Percentiles rank a stretch among this genome's conserved stretches.
Conservation (phyloP, 2,888 invertebrate genomes). For the Aporophyla nigra region DNA sequence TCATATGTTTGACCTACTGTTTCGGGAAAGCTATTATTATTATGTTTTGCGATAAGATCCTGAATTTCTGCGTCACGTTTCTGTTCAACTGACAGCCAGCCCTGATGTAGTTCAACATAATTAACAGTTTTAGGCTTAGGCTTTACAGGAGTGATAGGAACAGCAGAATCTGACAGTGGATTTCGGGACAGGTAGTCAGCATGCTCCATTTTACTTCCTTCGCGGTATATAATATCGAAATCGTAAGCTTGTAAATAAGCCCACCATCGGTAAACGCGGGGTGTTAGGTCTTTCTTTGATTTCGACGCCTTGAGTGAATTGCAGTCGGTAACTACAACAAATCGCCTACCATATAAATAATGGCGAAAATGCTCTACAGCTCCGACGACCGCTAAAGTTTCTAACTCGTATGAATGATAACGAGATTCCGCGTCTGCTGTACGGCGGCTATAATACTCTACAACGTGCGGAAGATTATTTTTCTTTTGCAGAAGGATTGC, state of each 20-base stretch:
- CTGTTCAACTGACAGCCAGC: conserved; percentile 69
- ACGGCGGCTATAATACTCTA: conserved; percentile 10
- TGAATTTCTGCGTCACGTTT: conserved; percentile 61
- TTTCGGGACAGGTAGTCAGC: conserved; percentile 67
- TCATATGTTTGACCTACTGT: conserved; percentile 61
- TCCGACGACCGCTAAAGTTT: conserved; percentile 27
- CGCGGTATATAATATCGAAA: no score
- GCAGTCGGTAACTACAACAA: no score
- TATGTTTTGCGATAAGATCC: conserved; percentile 49
- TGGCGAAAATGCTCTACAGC: conserved; percentile 16
- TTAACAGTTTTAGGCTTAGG: conserved; percentile 34
- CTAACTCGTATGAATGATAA: conserved; percentile 36
- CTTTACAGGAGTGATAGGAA: no score
- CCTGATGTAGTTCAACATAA: conserved; percentile 52
- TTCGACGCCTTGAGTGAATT: no score
- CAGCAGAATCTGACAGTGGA: background rate
- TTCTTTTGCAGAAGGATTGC: conserved; percentile 28
- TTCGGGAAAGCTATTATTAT: conserved; percentile 19
- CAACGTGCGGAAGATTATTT: conserved; percentile 15
- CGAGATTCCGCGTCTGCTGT: conserved; percentile 9
- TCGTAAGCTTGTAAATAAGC: no score
- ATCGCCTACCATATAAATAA: no score
- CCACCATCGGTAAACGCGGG: no score
- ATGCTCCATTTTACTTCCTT: conserved; percentile 54
- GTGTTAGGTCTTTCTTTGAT: no score